Conservation (phyloP, 2,888 invertebrate species). For the Sympetrum striolatum region DNA sequence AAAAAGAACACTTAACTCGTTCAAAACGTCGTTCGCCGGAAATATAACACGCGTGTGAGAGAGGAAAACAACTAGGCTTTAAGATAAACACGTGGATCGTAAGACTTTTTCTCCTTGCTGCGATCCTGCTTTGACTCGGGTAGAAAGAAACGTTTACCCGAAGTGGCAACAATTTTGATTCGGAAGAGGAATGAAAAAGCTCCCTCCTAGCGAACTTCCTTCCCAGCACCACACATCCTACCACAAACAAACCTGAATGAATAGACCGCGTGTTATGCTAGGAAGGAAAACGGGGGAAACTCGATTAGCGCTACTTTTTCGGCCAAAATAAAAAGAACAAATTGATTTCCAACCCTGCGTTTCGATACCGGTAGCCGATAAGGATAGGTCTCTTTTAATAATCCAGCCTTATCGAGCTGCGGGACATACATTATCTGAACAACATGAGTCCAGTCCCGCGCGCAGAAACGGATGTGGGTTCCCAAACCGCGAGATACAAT, state of each 20-base stretch:
- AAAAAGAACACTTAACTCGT: background rate
- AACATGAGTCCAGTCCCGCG: background rate
- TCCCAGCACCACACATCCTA: background rate
- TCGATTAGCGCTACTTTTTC: background rate
- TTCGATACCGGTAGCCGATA: background rate
- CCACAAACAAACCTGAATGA: background rate
- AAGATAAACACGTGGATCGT: background rate
- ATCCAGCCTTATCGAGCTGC: background rate
- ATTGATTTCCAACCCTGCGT: background rate
- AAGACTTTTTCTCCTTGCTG: background rate
- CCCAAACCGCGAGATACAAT: background rate
- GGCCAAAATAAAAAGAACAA: background rate
- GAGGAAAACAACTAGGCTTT: background rate
- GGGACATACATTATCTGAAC: background rate
- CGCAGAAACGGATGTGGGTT: background rate
- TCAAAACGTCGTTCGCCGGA: background rate
- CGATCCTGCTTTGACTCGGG: background rate
- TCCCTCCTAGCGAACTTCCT: background rate
- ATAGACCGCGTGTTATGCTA: background rate
- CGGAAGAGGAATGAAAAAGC: background rate
- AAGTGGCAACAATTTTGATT: background rate
- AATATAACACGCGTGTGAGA: background rate
- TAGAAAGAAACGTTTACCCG: background rate
- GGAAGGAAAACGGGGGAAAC: background rate
- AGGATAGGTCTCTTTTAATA: background rate